These are phyloP conservation scores for Typhlomys cinereus DNA, from an alignment of 2,113 vertebrate genomes.

Conservation along the genomic window DNA sequence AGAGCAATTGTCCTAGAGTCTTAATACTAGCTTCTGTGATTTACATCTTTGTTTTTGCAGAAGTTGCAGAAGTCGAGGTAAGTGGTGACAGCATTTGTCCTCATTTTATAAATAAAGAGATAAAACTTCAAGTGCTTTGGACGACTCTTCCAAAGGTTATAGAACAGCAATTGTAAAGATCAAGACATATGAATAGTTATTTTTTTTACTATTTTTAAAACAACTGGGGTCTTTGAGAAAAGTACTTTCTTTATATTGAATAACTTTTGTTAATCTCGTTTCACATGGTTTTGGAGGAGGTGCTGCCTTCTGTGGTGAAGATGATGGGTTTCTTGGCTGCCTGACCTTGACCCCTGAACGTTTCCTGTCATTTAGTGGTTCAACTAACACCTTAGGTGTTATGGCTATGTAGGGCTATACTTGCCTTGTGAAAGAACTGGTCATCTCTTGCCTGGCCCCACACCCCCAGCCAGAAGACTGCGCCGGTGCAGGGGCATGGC, in stretches of 20 bases:
- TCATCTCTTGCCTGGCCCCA: too few relatives aligned
- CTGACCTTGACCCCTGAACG: background rate
- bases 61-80: conserved; percentile 35
- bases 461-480: too few relatives aligned
- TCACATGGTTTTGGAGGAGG: background rate
- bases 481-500: too few relatives aligned
- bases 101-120: background rate
- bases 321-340: background rate
- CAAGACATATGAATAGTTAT: background rate
- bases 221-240: conserved; percentile 8
- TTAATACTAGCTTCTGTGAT: conserved; percentile 5
- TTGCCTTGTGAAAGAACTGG: too few relatives aligned
- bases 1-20: too few relatives aligned
- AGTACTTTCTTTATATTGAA: background rate
- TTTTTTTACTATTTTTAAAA: conserved; percentile 40
- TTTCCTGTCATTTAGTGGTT: background rate
- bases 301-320: background rate
- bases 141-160: background rate
- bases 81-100: background rate
- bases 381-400: background rate
- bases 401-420: too few relatives aligned
- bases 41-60: background rate
- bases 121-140: conserved; percentile 1
- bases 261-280: conserved; percentile 3
- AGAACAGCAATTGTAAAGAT: background rate